Base-by-base conservation (phyloP, 2,113 vertebrate species). In the Albula glossodonta region DNA sequence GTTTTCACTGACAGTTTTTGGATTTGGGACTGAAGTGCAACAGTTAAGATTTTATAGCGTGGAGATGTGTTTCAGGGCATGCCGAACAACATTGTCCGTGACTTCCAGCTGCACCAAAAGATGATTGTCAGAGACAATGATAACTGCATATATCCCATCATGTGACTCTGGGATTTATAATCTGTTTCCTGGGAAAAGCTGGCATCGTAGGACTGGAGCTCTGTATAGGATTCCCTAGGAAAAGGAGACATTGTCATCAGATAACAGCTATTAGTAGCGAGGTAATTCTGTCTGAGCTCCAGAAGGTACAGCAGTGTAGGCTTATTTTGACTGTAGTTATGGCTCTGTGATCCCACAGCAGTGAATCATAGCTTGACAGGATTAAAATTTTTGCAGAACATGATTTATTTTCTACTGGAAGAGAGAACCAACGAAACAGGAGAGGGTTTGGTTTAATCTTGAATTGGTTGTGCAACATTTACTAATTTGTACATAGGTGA, bases 211-310 rank as follows among this genome's bases (percentile, higher is more conserved):
- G 31, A 79, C 31, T 41, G 31, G 31, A 41, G 9, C 6, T 41
- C 51, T 48, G 79, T 22, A 5, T 48, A 70, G 80, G 4, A 0
- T 51, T 19, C 83, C 57, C 53, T 63, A 50, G 6, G 48, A 74
- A 41, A 66, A 48, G 82, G 56, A 9, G 22, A 5, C 17, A 22
- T 25, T 56, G 84, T 80, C 10, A 2, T n/a, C 87, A 88, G 87
- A 84, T 81, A 84, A 48, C 51, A 53, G 89, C 87, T 90, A 15
- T 92, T 92, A 88, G 90, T 81, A 84, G 89, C 87, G 74, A 78
- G 89, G 85, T 86, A 92, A 91, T 88, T 85, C 89, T 84, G 88
- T 81, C 60, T 74, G 85, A 94, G 91, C 89, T 92, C 79, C 83
- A 87, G 85, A 74, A 88, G 50, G 53, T 48, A 84, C 78, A 80